A percentile compares a stretch with the other conserved stretches of the same genome.
Evolutionary conservation across 2,113 vertebrate species (phyloP).

Genomic region (Protobothrops mucrosquamatus): DNA sequence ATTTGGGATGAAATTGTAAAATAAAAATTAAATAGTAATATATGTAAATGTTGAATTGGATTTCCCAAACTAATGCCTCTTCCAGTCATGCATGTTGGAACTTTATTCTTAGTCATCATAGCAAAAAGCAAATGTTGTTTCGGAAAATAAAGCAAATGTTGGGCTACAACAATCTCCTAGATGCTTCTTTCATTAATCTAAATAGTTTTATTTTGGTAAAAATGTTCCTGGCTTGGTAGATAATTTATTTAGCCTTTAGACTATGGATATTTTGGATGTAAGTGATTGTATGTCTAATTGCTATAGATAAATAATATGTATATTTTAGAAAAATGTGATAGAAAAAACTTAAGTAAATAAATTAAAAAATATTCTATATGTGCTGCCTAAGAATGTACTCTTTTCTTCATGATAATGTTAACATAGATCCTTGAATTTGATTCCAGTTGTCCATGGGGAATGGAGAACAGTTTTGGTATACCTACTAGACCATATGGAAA

Average conservation of each 20-base stretch:
- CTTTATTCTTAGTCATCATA: neutral
- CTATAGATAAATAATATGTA: neutral
- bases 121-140: neutral
- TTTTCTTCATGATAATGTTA: neutral
- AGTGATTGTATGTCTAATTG: neutral
- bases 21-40: neutral
- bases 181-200: neutral
- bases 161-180: neutral
- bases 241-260: neutral
- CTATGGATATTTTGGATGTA: neutral
- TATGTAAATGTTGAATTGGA: neutral
- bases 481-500: neutral
- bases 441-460: neutral
- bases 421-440: neutral
- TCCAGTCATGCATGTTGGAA: neutral
- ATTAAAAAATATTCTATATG: neutral
- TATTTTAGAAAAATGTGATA: neutral
- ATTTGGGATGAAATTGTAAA: neutral
- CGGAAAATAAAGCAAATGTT: neutral
- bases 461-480: neutral
- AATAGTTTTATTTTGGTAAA: neutral
- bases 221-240: neutral
- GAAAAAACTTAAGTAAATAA: neutral
- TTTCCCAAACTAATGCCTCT: neutral
- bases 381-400: neutral